phyloP scores from a whole-genome alignment of 1,140 invertebrate genomes.

The Ylistrum balloti region DNA sequence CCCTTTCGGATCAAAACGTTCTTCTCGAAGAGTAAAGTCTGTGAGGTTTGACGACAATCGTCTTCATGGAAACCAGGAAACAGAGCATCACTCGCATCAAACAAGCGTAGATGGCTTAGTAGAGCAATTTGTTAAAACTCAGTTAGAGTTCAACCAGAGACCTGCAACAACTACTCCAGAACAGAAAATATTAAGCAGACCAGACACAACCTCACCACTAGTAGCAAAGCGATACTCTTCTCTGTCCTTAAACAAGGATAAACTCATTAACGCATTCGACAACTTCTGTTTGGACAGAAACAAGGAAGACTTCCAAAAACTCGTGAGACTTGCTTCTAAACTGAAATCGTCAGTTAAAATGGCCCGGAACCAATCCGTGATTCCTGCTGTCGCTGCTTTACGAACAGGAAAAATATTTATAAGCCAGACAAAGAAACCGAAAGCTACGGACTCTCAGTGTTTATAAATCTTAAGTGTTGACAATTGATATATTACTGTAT shows the following conservation, averaged over 20 bases:
- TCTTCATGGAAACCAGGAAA: background rate
- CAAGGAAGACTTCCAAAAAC: slow-evolving; percentile 65
- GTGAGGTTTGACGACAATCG: slow-evolving; percentile 31
- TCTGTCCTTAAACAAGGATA: slow-evolving; percentile 47
- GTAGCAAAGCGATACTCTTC: slow-evolving; percentile 53
- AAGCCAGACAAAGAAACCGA: background rate
- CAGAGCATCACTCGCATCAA: background rate
- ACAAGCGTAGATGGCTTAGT: background rate
- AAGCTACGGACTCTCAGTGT: background rate
- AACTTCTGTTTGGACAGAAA: slow-evolving; percentile 62
- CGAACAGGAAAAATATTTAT: slow-evolving; percentile 52
- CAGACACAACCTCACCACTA: background rate
- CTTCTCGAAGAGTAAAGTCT: background rate
- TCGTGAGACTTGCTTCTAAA: slow-evolving; percentile 67
- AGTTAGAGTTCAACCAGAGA: slow-evolving; percentile 51
- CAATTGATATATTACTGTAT: background rate
- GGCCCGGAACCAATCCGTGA: slow-evolving; percentile 62
- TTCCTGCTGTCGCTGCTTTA: slow-evolving; percentile 62
- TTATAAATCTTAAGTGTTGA: background rate
- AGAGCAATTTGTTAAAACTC: slow-evolving; percentile 46
- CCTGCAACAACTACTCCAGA: background rate
- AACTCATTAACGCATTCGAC: slow-evolving; percentile 64
- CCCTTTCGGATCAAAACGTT: background rate
- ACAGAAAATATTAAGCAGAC: background rate
- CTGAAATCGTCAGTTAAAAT: slow-evolving; percentile 64